Percentiles rank a stretch among this genome's conserved stretches.
These are phyloP conservation scores for Merluccius polli DNA, from an alignment of 2,797 vertebrate species.

Conservation along the genomic window DNA sequence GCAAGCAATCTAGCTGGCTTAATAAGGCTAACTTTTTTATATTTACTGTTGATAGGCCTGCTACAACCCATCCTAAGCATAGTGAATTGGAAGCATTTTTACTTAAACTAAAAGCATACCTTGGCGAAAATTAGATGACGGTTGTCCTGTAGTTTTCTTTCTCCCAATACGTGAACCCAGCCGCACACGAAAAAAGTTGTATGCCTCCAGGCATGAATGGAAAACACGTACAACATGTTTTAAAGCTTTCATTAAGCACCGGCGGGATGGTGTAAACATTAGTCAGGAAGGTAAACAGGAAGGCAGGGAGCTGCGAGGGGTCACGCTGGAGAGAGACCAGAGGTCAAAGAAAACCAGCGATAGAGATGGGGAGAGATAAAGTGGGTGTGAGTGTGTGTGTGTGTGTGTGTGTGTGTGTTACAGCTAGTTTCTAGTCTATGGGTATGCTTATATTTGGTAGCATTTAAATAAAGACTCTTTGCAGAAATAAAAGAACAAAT, in stretches of 20 bases:
- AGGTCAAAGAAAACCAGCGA: slow-evolving; percentile 34
- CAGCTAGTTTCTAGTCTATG: neutral
- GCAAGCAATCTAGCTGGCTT: too few relatives aligned
- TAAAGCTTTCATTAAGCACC: slow-evolving; percentile 50
- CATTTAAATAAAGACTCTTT: neutral
- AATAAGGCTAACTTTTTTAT: too few relatives aligned
- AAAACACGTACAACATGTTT: slow-evolving; percentile 13
- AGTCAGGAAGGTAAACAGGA: slow-evolving; percentile 40
- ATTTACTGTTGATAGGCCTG: too few relatives aligned
- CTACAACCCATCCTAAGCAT: too few relatives aligned
- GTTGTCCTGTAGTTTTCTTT: too few relatives aligned
- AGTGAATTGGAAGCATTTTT: too few relatives aligned
- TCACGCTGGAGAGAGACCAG: slow-evolving; percentile 33
- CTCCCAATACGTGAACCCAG: too few relatives aligned
- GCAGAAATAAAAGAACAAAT: neutral
- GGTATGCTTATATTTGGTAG: neutral
- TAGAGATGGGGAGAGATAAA: neutral
- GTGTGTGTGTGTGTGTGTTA: neutral
- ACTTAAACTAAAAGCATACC: too few relatives aligned
- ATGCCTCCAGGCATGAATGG: too few relatives aligned
- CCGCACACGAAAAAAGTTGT: too few relatives aligned
- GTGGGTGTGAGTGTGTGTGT: neutral
- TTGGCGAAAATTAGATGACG: too few relatives aligned
- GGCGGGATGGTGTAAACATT: slow-evolving; percentile 40
- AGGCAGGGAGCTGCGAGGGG: slow-evolving; percentile 32